A percentile compares a stretch with the other conserved stretches of the same genome.
phyloP scores from a whole-genome alignment of 2,797 vertebrate species.

The Scolopax rusticola region DNA sequence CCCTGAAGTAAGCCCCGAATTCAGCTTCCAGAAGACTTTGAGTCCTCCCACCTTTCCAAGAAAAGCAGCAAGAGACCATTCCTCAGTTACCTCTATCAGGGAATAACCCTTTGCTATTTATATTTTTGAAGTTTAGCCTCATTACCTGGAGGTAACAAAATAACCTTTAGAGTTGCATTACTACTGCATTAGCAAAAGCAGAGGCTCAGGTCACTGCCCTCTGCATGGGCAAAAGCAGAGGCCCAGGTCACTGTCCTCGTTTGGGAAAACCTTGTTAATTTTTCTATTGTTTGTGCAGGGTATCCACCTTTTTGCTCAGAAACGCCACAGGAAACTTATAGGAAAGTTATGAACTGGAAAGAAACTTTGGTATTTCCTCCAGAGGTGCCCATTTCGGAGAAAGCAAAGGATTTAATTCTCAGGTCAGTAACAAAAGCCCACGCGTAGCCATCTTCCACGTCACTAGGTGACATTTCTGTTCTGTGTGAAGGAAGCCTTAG shows the following conservation, averaged over 20 bases:
- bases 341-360: constrained; percentile 99
- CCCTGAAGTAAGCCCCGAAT: background rate
- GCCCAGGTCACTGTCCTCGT: background rate
- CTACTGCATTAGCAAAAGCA: background rate
- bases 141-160: background rate
- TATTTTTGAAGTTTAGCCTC: background rate
- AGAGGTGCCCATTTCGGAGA: constrained; percentile 97
- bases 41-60: background rate
- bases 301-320: constrained; percentile 99
- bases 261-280: background rate
- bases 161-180: background rate
- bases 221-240: background rate
- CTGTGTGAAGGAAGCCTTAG: background rate
- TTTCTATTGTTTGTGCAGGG: constrained; percentile 77
- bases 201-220: background rate
- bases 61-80: background rate
- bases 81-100: background rate
- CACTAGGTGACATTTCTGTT: background rate
- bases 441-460: background rate
- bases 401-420: constrained; percentile 95
- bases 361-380: constrained; percentile 96
- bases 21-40: background rate
- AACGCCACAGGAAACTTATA: constrained; percentile 97
- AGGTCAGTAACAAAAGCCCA: constrained; percentile 79
- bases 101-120: background rate